phyloP scores from a whole-genome alignment of 2,113 vertebrate species.

The Alces alces region DNA sequence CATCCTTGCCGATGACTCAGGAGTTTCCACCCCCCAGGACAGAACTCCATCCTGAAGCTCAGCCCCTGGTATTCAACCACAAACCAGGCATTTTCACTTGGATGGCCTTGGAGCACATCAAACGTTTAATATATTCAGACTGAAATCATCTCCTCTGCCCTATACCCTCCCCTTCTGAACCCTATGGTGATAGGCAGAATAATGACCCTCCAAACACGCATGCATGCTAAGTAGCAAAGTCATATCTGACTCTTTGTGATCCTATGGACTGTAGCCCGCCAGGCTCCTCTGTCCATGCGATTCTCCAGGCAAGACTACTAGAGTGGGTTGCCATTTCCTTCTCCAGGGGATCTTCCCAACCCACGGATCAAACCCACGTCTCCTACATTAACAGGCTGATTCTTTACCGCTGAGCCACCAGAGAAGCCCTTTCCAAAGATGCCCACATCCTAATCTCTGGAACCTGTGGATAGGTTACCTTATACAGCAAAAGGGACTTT shows the following conservation, averaged over 20 bases:
- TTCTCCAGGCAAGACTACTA: background rate
- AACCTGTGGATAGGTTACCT: background rate
- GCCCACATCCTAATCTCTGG: background rate
- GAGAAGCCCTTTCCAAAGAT: background rate
- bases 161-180: too few species aligned
- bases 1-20: background rate
- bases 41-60: background rate
- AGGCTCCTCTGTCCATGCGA: background rate
- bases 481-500: background rate
- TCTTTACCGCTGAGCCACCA: background rate
- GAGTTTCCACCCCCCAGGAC: background rate
- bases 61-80: background rate
- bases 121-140: background rate
- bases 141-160: background rate
- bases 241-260: background rate
- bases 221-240: background rate
- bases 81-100: too few species aligned
- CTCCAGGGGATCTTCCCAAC: background rate
- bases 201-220: accelerated
- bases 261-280: background rate
- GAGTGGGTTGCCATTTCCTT: background rate
- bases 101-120: background rate
- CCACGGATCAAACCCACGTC: background rate
- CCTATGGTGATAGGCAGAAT: background rate
- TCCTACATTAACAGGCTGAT: background rate